These are phyloP conservation scores for Rosalia funebris DNA, from an alignment of 2,888 invertebrate genomes.

Conservation along the genomic window DNA sequence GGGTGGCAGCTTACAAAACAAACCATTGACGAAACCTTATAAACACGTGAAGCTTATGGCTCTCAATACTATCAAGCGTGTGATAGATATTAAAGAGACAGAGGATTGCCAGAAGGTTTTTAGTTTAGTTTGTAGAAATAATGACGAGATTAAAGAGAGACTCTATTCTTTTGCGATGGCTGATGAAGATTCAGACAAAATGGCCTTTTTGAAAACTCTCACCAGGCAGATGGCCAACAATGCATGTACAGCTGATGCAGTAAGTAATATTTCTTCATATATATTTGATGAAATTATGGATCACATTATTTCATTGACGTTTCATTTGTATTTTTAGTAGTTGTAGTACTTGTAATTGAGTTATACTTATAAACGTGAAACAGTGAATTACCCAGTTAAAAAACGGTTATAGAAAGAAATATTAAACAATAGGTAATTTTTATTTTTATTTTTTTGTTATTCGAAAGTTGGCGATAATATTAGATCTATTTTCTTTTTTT, in stretches of 20 bases:
- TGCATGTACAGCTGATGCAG: constrained; percentile 91
- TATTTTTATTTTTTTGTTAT: too few relatives aligned
- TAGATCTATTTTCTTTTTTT: too few relatives aligned
- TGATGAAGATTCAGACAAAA: constrained; percentile 85
- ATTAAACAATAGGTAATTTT: too few relatives aligned
- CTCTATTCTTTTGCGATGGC: constrained; percentile 85
- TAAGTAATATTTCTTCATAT: too few relatives aligned
- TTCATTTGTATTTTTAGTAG: too few relatives aligned
- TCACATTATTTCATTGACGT: too few relatives aligned
- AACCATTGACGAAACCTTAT: constrained; percentile 82
- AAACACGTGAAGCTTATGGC: constrained; percentile 92
- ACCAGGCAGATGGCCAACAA: constrained; percentile 93
- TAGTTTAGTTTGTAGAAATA: constrained; percentile 87
- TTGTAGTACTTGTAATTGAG: too few relatives aligned
- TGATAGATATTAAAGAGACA: constrained; percentile 89
- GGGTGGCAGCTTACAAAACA: constrained; percentile 53
- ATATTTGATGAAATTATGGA: too few relatives aligned
- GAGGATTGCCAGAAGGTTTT: constrained; percentile 90
- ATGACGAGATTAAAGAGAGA: constrained; percentile 86
- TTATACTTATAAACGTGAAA: too few relatives aligned
- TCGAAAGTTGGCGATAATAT: too few relatives aligned
- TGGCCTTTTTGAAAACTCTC: constrained; percentile 81
- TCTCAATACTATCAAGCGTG: constrained; percentile 87
- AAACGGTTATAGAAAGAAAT: too few relatives aligned
- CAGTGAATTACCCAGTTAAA: too few relatives aligned